phyloP scores from a whole-genome alignment of 2,888 invertebrate species.

The Oegoconia quadripuncta region DNA sequence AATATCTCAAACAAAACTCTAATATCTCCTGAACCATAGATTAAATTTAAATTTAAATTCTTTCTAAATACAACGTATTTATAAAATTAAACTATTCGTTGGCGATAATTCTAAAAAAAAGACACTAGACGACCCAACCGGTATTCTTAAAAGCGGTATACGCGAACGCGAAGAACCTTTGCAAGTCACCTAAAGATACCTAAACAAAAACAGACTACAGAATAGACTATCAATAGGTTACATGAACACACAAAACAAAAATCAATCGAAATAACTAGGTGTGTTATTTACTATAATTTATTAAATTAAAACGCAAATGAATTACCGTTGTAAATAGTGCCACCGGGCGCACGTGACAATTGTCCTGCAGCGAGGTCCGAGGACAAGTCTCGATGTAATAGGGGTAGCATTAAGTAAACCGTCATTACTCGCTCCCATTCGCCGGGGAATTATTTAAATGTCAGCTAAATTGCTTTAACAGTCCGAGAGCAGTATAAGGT shows the following conservation, averaged over 20 bases:
- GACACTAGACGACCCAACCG: no score
- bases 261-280: background rate
- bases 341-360: conserved; percentile 14
- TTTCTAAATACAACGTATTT: no score
- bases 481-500: conserved; percentile 71
- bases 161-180: no score
- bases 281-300: conserved; percentile 13
- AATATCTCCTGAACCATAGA: no score
- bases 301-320: conserved; percentile 15
- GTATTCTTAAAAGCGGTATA: no score
- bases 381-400: conserved; percentile 22
- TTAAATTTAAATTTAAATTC: no score
- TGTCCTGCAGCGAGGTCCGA: background rate
- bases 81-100: no score
- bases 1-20: no score
- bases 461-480: conserved; percentile 76
- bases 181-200: no score
- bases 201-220: no score
- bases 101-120: no score
- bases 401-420: conserved; percentile 52
- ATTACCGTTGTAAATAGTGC: conserved; percentile 17
- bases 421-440: conserved; percentile 59
- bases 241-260: background rate
- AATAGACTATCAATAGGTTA: no score
- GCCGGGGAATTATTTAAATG: conserved; percentile 73